These are phyloP conservation scores for Aphelinus atriplicis DNA, from an alignment of 1,140 invertebrate species.

Conservation along the genomic window DNA sequence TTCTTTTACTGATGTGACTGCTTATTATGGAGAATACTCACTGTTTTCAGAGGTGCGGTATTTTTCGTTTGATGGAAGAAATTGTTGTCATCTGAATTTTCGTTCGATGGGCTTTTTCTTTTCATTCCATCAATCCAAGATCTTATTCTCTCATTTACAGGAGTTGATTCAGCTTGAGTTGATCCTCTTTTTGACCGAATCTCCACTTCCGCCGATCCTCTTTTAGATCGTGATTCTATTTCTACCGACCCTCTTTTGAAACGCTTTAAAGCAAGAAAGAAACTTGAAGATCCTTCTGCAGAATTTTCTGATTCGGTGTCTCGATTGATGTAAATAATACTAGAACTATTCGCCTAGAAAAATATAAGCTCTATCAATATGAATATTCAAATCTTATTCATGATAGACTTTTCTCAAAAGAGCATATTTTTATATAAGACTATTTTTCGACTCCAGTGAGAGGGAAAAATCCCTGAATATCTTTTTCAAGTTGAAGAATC, in stretches of 20 bases:
- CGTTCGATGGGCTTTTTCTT: slow-evolving; percentile 18
- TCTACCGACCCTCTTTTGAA: slow-evolving; percentile 39
- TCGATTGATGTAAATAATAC: slow-evolving; percentile 56
- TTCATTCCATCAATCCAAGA: slow-evolving; percentile 19
- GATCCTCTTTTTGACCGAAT: slow-evolving; percentile 43
- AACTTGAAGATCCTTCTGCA: slow-evolving; percentile 29
- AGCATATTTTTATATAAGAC: too few relatives aligned
- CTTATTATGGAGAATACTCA: neutral
- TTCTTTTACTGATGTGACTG: too few relatives aligned
- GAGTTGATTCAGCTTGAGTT: slow-evolving; percentile 18
- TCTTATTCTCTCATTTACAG: slow-evolving; percentile 27
- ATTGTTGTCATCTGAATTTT: slow-evolving; percentile 14
- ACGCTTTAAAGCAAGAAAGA: slow-evolving; percentile 45
- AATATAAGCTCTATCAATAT: slow-evolving; percentile 12
- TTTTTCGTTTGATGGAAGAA: slow-evolving; percentile 36
- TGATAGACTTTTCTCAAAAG: too few relatives aligned
- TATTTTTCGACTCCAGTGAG: too few relatives aligned
- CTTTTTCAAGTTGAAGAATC: too few relatives aligned
- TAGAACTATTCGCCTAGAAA: slow-evolving; percentile 49
- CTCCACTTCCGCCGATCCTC: too few relatives aligned
- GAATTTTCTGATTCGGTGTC: slow-evolving; percentile 47
- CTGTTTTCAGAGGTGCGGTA: neutral
- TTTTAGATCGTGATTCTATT: too few relatives aligned
- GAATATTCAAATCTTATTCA: too few relatives aligned
- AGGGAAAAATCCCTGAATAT: too few relatives aligned